Conservation (phyloP, 2,888 invertebrate genomes). For the Neuroscelio doddi region DNA sequence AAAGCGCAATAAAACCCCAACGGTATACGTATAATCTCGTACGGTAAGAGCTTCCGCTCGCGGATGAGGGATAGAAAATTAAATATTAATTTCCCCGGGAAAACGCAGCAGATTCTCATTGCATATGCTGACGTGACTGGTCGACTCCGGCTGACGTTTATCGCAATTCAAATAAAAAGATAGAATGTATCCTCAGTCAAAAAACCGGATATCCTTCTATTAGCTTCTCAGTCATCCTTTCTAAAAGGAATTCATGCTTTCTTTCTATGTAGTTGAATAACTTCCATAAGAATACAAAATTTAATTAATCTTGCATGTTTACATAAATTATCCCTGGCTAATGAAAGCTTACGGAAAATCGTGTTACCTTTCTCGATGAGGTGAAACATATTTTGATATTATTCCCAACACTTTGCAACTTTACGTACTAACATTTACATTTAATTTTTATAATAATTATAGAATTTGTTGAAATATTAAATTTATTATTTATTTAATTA, state of each 20-base stretch:
- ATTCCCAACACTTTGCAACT: too few species aligned
- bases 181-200: constrained; percentile 17
- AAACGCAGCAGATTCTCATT: constrained; percentile 56
- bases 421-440: too few species aligned
- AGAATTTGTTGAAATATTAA: too few species aligned
- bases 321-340: constrained; percentile 53
- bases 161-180: constrained; percentile 26
- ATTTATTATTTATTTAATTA: too few species aligned
- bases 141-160: constrained; percentile 37
- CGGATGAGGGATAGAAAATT: constrained; percentile 63
- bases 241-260: too few species aligned
- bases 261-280: constrained; percentile 42
- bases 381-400: too few species aligned
- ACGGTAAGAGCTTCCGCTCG: constrained; percentile 54
- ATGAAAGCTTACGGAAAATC: constrained; percentile 17
- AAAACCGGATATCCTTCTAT: constrained; percentile 34
- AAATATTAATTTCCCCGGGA: constrained; percentile 65
- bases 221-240: constrained; percentile 27
- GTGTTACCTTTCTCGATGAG: too few species aligned
- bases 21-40: constrained; percentile 33
- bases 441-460: too few species aligned
- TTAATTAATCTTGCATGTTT: constrained; percentile 60
- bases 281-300: constrained; percentile 58
- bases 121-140: constrained; percentile 51
- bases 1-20: constrained; percentile 52